phyloP scores from a whole-genome alignment of 2,888 invertebrate species.

The Drosophila stalkeri region DNA sequence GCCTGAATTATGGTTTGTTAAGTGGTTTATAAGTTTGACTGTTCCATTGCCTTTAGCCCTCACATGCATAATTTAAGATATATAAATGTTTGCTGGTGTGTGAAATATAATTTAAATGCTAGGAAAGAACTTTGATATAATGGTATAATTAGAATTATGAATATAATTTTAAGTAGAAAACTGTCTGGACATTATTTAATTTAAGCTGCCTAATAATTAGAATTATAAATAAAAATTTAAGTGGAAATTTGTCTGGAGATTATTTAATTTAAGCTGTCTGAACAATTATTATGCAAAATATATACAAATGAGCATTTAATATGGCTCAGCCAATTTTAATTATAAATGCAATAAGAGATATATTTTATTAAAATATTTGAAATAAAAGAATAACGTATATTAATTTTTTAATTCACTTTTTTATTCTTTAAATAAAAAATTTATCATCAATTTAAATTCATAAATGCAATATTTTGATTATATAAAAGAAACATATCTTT shows the following conservation, averaged over 20 bases:
- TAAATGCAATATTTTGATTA: no score
- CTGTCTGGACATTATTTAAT: background rate
- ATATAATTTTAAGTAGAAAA: background rate
- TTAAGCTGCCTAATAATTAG: background rate
- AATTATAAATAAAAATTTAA: background rate
- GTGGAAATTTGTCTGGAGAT: background rate
- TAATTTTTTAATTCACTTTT: no score
- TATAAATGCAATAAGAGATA: no score
- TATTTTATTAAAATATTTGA: no score
- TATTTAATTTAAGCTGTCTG: background rate
- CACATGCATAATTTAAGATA: slow-evolving; percentile 11
- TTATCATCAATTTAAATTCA: no score
- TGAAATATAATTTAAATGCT: background rate
- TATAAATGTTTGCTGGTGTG: background rate
- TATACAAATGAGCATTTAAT: no score
- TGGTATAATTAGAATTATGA: background rate
- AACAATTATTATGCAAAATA: no score
- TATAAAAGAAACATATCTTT: no score
- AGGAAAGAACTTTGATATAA: background rate
- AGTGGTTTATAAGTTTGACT: slow-evolving; percentile 24
- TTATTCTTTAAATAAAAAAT: no score
- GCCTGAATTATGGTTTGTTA: slow-evolving; percentile 36
- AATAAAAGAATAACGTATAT: no score
- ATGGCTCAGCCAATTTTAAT: no score
- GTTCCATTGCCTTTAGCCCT: background rate